A percentile compares a stretch with the other conserved stretches of the same genome.
Conservation (phyloP, 1,140 invertebrate species). For the Camponotus pennsylvanicus region DNA sequence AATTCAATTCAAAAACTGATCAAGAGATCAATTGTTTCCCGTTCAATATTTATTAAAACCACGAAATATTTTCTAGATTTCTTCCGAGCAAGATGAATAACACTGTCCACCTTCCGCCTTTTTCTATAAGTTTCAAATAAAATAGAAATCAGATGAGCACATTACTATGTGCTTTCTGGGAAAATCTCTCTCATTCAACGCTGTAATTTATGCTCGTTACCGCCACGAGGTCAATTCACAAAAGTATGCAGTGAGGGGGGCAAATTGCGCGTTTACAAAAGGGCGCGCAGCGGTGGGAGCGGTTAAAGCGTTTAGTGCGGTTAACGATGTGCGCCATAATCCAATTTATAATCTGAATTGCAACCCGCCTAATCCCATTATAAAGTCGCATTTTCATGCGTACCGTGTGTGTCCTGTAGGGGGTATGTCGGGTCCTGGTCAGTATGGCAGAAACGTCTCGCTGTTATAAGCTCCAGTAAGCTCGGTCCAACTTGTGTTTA, state of each 20-base stretch:
- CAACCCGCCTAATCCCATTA: conserved; percentile 78
- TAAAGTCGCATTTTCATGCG: conserved; percentile 77
- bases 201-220: conserved; percentile 41
- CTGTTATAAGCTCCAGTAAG: conserved; percentile 44
- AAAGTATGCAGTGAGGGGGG: conserved; percentile 51
- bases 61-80: background rate
- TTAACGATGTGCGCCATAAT: conserved; percentile 70
- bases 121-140: conserved; percentile 4
- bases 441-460: conserved; percentile 32
- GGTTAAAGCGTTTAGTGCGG: conserved; percentile 51
- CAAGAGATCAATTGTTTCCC: background rate
- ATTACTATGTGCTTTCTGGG: background rate
- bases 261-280: conserved; percentile 66
- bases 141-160: background rate
- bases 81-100: background rate
- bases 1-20: background rate
- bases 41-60: background rate
- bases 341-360: conserved; percentile 79
- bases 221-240: conserved; percentile 35
- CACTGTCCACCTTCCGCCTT: background rate
- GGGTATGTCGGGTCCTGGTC: background rate
- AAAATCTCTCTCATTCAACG: background rate
- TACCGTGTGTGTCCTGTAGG: conserved; percentile 33
- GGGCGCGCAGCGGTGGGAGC: background rate
- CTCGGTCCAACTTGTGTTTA: conserved; percentile 46